Base-by-base conservation (phyloP, 2,888 invertebrate genomes). In the Xestoiulus laeticollis region DNA sequence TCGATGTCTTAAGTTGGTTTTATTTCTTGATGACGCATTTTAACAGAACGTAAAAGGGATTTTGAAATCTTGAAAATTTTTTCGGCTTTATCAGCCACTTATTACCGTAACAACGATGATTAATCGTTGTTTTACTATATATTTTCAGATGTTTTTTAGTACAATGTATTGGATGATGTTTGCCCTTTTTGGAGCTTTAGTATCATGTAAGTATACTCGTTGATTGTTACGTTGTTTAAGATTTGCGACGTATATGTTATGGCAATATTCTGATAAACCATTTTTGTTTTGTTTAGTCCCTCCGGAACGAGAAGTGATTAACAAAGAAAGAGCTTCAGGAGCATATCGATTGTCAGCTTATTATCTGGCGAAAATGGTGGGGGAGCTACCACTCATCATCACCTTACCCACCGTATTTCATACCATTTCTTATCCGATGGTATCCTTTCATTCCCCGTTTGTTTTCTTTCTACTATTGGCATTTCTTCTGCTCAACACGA, bases 91-190 rank as follows among this genome's bases (percentile, higher is more conserved):
- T 16, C 22, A n/a, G 83, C 83, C 10, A 82, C 16, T 0, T 82
- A 38, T 8, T 1, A 14, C 0, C 14, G 14, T 0, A 82, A 32
- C 19, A 16, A 30, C n/a, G 6, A 30, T 84, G 32, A 38, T 12
- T 43, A 43, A 84, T 68, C 19, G 16, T 30, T 14, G 30, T 78
- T 5, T 3, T 78, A 68, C 12, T 8, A 43, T 86, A 38, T 85
- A 84, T 48, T 84, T 88, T 85, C 90, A 91, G 96, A 95, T 96
- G 95, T 96, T 96, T 92, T 96, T 96, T 92, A 95, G 95, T 88
- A 95, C 95, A 87, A 95, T 95, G 33, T 96, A 96, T 91, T 96
- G 96, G 96, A 96, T 96, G 95, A 93, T 96, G 88, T 95, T 95
- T 91, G 95, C 96, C 26, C 94, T 95, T 90, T 96, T 96, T 91